A percentile compares a stretch with the other conserved stretches of the same genome.
These are phyloP conservation scores for Mantis religiosa DNA, from an alignment of 2,888 invertebrate species.

Conservation along the genomic window DNA sequence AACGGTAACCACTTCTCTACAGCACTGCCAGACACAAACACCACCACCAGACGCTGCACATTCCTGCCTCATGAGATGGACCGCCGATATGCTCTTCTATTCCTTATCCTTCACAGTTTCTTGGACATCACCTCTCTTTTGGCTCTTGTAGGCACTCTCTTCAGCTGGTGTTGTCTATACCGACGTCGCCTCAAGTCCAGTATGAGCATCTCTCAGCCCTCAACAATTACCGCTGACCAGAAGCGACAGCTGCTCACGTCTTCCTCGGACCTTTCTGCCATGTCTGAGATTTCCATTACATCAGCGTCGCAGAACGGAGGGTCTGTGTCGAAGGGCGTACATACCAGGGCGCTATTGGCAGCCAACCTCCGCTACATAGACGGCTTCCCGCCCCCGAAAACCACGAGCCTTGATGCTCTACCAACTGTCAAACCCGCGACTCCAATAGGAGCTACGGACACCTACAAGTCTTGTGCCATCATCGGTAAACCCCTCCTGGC, in stretches of 20 bases:
- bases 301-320: neutral
- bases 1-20: neutral
- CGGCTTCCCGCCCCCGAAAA: neutral
- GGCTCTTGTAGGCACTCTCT: conserved; percentile 40
- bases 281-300: conserved; percentile 34
- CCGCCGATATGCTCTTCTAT: conserved; percentile 49
- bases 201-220: conserved; percentile 1
- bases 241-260: conserved; percentile 33
- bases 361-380: neutral
- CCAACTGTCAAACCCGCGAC: neutral
- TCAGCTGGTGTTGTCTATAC: conserved; percentile 16
- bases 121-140: conserved; percentile 48
- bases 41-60: conserved; percentile 40
- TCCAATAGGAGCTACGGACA: neutral
- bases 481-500: neutral
- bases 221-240: neutral
- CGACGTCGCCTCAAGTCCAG: conserved; percentile 8
- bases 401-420: neutral
- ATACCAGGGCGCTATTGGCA: neutral
- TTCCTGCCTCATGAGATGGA: conserved; percentile 50
- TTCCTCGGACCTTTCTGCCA: conserved; percentile 35
- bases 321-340: neutral
- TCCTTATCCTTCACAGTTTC: conserved; percentile 50
- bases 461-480: neutral
- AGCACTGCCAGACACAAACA: conserved; percentile 24